Evolutionary conservation across 2,797 vertebrate genomes (phyloP), one percentile per base, ranked within the genome.

Genomic region (Melanotaenia boesemani): DNA sequence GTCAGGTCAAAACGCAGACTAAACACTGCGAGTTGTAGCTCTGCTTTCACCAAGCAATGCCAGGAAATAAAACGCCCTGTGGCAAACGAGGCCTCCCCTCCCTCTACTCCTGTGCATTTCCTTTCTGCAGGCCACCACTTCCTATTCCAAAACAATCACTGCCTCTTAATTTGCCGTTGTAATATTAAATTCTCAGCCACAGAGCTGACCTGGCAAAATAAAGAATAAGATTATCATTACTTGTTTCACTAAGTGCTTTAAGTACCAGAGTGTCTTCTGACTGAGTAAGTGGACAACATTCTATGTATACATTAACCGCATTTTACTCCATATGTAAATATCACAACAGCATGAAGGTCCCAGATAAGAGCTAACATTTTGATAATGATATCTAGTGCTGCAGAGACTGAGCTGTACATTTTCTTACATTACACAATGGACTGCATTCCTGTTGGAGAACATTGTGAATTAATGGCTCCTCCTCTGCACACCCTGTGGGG

Each of bases 11-110:
- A 67, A 62, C 9, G 4, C 70, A 70, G 79, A 85, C 74, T 82
- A 63, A 78, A 78, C 61, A 66, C 65, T 3, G 34, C 0, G 28
- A 78, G 66, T 24, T 30, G 72, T 1, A 2, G 71, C 70, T 67
- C 71, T 50, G 61, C 65, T 71, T 77, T 64, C 54, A 63, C 82
- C 63, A 60, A 77, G 84, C 86, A 82, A 79, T 82, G 74, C 28
- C 90, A 88, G 88, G 90, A 92, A 92, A 89, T 87, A 88, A 90
- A 89, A 90, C 88, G 88, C 91, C 92, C 91, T 74, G 65, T 72
- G 79, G 82, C 86, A 77, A 91, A 88, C 74, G 70, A 88, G 76
- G 69, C 54, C 81, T 41, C 68, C 82, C 83, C 82, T 55, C 85
- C 88, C 77, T 44, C 67, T 46, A 69, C 84, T 81, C 76, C 73